Conservation (phyloP, 1,140 invertebrate species). For the Scaptomyza pallida region DNA sequence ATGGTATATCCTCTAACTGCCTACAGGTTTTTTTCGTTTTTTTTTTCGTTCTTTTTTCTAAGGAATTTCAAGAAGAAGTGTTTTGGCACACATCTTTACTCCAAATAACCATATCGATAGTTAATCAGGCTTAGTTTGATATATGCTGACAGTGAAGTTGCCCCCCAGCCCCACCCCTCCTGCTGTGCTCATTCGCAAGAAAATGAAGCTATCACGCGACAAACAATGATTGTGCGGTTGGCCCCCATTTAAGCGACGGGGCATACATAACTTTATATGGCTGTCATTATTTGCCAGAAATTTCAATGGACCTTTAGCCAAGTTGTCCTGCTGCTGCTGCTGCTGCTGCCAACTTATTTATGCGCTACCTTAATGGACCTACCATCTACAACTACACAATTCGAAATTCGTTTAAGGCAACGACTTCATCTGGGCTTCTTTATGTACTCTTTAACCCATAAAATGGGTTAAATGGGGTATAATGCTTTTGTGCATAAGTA, state of each 20-base stretch:
- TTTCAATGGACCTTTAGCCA: slow-evolving; percentile 55
- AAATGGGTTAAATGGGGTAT: too few relatives aligned
- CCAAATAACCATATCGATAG: slow-evolving; percentile 45
- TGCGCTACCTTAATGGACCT: slow-evolving; percentile 77
- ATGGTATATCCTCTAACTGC: not conserved
- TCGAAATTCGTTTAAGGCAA: not conserved
- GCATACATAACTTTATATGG: slow-evolving; percentile 79
- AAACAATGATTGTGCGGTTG: slow-evolving; percentile 68
- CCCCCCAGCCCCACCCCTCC: slow-evolving; percentile 51
- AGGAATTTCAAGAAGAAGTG: slow-evolving; percentile 68
- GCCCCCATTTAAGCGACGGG: slow-evolving; percentile 50
- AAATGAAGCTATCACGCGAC: slow-evolving; percentile 80
- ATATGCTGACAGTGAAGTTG: slow-evolving; percentile 72
- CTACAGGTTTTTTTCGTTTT: not conserved
- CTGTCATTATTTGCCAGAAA: slow-evolving; percentile 79
- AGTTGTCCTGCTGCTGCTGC: slow-evolving; percentile 36
- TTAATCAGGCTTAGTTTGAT: slow-evolving; percentile 80
- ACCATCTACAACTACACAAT: slow-evolving; percentile 48
- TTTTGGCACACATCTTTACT: slow-evolving; percentile 64
- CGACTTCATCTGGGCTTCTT: not conserved
- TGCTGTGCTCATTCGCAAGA: slow-evolving; percentile 51
- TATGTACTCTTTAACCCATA: too few relatives aligned
- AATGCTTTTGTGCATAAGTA: too few relatives aligned
- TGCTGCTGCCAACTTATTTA: slow-evolving; percentile 68
- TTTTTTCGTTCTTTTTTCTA: slow-evolving; percentile 42